Base-by-base conservation (phyloP, 2,797 vertebrate genomes). In the Anniella stebbinsi region DNA sequence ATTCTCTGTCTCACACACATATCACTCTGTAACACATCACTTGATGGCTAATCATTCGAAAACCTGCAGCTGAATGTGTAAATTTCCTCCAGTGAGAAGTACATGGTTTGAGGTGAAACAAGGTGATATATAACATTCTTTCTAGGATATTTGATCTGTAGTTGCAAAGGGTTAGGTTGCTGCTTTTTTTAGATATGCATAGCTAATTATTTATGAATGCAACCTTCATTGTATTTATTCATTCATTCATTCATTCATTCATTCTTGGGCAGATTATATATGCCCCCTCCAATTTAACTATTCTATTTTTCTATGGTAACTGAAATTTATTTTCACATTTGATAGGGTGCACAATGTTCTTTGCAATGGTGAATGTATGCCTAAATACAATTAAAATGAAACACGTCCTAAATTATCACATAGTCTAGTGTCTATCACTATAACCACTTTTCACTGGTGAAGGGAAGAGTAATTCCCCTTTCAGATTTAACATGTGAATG, bases 21-120 rank as follows among this genome's bases (percentile, higher is more conserved):
- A n/a, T 45, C 67, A 9, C 38, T 36, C 54, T 1, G 78, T 60
- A 88, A 88, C 69, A 73, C 67, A 82, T 82, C 54, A n/a, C n/a
- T 75, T 88, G 80, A 88, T 63, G 11, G 30, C 80, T 88, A 81
- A 88, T 77, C 63, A 51, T 48, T 73, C 57, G 36, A 82, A 81
- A 88, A 81, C 28, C 57, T 81, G 67, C 48, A 57, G 54, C 78
- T 81, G 69, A 73, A 88, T 33, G 36, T 70, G 10, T 28, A 88
- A 72, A 41, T 17, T 15, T 69, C 67, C 28, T 54, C 36, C 51
- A 30, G 10, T 75, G 17, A 28, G 38, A 75, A 75, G 23, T 18
- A 73, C 69, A 57, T 57, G 9, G 66, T 88, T 54, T 80, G 23
- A 30, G 66, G 36, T 25, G 80, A 82, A 15, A 7, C 23, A 33